Evolutionary conservation across 2,113 vertebrate genomes (phyloP), one percentile per base, ranked within the genome.

Genomic region (Zosterops hypoxanthus): DNA sequence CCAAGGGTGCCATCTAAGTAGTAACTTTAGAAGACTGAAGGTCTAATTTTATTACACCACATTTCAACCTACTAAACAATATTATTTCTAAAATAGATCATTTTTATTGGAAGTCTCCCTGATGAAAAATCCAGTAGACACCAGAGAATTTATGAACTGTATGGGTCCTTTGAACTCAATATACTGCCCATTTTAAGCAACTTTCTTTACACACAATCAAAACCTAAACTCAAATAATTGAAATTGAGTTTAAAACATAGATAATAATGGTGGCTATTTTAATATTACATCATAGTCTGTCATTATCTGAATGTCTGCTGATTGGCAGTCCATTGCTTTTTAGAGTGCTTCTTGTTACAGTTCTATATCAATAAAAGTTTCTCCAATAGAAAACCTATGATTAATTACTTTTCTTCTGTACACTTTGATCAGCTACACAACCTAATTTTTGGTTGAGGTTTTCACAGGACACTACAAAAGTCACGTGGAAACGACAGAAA

Each of bases 41-140:
- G 98, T 98, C 98, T 98, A 98, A 98, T 98, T 99, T 99, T 99
- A 99, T 99, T 99, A 98, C 98, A 98, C 98, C 98, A 99, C 98
- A 98, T 99, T 99, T 98, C 98, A 98, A 98, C 98, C 98, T 98
- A 98, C 98, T 98, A 98, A 98, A 98, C 98, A 98, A 98, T 98
- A 98, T 98, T 98, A 98, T 98, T 98, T 98, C 98, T 98, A 98
- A 98, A 98, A 98, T 98, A 98, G 97, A 98, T 98, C 98, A 98
- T 98, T 98, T 98, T 98, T 98, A 98, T 98, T 98, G 98, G 98
- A 98, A 98, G 98, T 98, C 98, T 98, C 98, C 98, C 98, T 98
- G 98, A 98, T 98, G 98, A 98, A 98, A 98, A 98, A 98, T 98
- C 98, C 98, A 98, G 98, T 97, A 98, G 98, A 98, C 98, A 98